Evolutionary conservation across 2,888 invertebrate genomes (phyloP), one percentile per base, ranked within the genome.

Genomic region (Sympetrum striolatum): DNA sequence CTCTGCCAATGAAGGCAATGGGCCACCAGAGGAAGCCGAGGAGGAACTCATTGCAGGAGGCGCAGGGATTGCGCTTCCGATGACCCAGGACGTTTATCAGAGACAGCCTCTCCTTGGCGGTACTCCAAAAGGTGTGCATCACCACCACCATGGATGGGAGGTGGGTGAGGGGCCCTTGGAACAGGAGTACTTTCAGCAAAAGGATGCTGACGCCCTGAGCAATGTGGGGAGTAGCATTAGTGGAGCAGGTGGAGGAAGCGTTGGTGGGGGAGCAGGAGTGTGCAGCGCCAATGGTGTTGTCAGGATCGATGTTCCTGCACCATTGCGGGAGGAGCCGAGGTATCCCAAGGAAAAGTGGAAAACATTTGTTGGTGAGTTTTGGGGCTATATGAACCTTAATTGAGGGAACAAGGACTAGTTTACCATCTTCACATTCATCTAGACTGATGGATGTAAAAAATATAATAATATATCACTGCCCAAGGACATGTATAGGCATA

Each of bases 341-440:
- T 97, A 96, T 94, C 97, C 97, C 64, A 97, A 97, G 93, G 97
- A 98, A 94, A 96, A 97, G 94, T 97, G 97, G 95, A 98, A 98
- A 95, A 97, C 97, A 35, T 94, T 96, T 92, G 93, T 96, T 92
- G 95, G 96, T 95, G 93, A 93, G 92, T 91, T 44, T 44, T 6
- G n/a, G n/a, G n/a, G n/a, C n/a, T n/a, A n/a, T n/a, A n/a, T n/a
- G n/a, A n/a, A n/a, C n/a, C n/a, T n/a, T 86, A 15, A 64, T 22
- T 22, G 22, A 64, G 64, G 22, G 1, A 22, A 3, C 22, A 6
- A 18, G 6, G n/a, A n/a, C n/a, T n/a, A n/a, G n/a, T n/a, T n/a
- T n/a, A n/a, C n/a, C n/a, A n/a, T n/a, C n/a, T n/a, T n/a, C n/a
- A n/a, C n/a, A n/a, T n/a, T n/a, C n/a, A n/a, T n/a, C n/a, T n/a